A percentile compares a stretch with the other conserved stretches of the same genome.
Conservation (phyloP, 2,888 invertebrate species). For the Polyploca ridens region DNA sequence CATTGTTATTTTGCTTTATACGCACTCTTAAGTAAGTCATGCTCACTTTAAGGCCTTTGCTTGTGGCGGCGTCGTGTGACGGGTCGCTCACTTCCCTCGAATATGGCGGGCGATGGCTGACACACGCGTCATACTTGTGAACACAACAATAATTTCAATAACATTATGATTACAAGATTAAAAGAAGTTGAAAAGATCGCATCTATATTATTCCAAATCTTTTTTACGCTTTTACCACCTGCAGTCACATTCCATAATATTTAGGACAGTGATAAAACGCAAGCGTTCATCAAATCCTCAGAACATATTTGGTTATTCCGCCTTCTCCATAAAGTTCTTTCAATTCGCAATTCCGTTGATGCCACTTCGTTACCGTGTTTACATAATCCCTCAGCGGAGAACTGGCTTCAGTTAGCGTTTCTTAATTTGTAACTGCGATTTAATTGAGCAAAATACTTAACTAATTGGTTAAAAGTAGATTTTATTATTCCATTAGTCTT, state of each 20-base stretch:
- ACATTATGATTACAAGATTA: too few species aligned
- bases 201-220: too few species aligned
- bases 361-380: conserved; percentile 73
- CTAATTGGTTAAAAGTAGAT: conserved; percentile 34
- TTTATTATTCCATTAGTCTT: neutral
- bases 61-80: too few species aligned
- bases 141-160: too few species aligned
- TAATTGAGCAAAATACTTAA: conserved; percentile 58
- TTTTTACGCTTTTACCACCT: neutral
- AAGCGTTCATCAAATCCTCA: neutral
- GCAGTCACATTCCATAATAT: neutral
- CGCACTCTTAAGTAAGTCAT: too few species aligned
- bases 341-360: conserved; percentile 31
- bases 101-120: too few species aligned
- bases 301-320: neutral
- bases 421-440: conserved; percentile 72
- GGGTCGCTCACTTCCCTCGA: too few species aligned
- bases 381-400: conserved; percentile 62
- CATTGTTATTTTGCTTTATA: too few species aligned
- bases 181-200: too few species aligned
- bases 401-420: conserved; percentile 53
- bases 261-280: conserved; percentile 2
- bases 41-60: too few species aligned
- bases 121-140: too few species aligned
- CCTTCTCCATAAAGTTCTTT: neutral